Evolutionary conservation across 2,888 invertebrate genomes (phyloP).

Genomic region (Thysanoteuthis rhombus): DNA sequence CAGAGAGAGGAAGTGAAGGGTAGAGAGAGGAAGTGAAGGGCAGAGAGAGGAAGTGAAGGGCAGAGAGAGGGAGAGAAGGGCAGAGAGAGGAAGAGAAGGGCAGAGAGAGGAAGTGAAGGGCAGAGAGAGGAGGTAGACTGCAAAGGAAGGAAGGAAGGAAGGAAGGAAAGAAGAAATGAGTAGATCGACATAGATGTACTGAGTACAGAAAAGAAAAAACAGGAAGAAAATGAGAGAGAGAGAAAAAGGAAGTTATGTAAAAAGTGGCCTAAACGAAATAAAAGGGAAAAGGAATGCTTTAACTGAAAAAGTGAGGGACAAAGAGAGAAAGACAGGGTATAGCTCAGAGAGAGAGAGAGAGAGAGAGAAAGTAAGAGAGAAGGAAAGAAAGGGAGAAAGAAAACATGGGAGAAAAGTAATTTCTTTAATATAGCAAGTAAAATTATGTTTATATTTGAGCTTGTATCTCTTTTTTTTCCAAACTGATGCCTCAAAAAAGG

Average conservation of each 20-base stretch:
- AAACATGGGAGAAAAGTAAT: too few relatives aligned
- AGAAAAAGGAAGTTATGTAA: not conserved
- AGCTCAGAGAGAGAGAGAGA: not conserved
- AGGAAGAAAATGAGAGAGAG: not conserved
- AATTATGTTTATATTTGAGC: too few relatives aligned
- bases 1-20: not conserved
- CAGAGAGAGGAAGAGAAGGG: constrained; percentile 31
- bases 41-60: not conserved
- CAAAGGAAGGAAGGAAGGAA: constrained; percentile 22
- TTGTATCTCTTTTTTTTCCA: too few relatives aligned
- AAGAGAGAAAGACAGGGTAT: not conserved
- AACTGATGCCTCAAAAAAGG: too few relatives aligned
- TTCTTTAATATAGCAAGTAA: too few relatives aligned
- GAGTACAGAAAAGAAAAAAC: too few relatives aligned
- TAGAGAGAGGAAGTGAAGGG: constrained; percentile 28
- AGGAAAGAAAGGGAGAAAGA: too few relatives aligned
- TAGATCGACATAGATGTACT: too few relatives aligned
- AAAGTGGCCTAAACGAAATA: too few relatives aligned
- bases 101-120: constrained; percentile 20
- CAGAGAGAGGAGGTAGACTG: constrained; percentile 18
- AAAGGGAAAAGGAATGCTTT: not conserved
- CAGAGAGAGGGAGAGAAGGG: not conserved
- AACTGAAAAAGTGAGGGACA: not conserved
- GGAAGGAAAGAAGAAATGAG: not conserved
- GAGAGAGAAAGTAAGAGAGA: not conserved